phyloP scores from a whole-genome alignment of 2,113 vertebrate species.

The Thunnus thynnus region DNA sequence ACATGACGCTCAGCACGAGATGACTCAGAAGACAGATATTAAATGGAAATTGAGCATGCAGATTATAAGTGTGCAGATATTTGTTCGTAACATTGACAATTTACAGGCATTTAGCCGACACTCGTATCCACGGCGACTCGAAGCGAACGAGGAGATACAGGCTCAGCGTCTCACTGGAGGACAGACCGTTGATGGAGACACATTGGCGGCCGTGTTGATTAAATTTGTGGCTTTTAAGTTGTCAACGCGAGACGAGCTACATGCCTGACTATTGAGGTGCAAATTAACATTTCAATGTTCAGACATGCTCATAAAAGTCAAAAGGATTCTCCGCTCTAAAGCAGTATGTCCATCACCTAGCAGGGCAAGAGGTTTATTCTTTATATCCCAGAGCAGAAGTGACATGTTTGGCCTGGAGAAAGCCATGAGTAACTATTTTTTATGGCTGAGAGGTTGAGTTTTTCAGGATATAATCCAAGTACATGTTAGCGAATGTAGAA shows the following conservation, averaged over 20 bases:
- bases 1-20: background rate
- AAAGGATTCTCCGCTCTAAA: constrained; percentile 25
- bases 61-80: constrained; percentile 8
- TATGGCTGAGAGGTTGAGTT: background rate
- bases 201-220: constrained; percentile 34
- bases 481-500: background rate
- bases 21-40: background rate
- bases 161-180: constrained; percentile 24
- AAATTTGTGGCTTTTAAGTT: constrained; percentile 56
- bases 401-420: constrained; percentile 11
- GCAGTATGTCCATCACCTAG: constrained; percentile 33
- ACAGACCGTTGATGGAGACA: constrained; percentile 52
- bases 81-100: constrained; percentile 24
- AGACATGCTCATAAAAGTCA: constrained; percentile 38
- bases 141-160: constrained; percentile 23
- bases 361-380: constrained; percentile 11
- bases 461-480: constrained; percentile 13
- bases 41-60: constrained; percentile 16
- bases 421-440: background rate
- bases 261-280: constrained; percentile 35
- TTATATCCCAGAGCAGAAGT: constrained; percentile 13
- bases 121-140: background rate
- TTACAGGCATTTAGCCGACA: constrained; percentile 35
- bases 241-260: constrained; percentile 44
- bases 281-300: constrained; percentile 50